phyloP scores from a whole-genome alignment of 2,888 invertebrate genomes.

The Meteorus colon region DNA sequence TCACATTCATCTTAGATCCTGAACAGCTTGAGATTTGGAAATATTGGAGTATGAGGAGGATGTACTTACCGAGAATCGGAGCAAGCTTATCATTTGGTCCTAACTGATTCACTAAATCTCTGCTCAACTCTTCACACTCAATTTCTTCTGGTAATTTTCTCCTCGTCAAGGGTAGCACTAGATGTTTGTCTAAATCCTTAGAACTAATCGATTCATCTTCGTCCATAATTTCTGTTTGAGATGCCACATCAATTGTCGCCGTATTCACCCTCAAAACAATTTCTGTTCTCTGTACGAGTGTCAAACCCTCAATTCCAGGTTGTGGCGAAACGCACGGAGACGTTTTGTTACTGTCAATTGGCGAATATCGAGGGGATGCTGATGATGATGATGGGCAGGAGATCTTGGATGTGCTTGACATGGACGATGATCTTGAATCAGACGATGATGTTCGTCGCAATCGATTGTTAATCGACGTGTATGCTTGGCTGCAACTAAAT shows the following conservation, averaged over 20 bases:
- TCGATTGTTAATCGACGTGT: slow-evolving; percentile 41
- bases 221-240: slow-evolving; percentile 75
- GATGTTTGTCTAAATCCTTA: slow-evolving; percentile 53
- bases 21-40: no score
- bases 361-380: slow-evolving; percentile 61
- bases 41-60: no score
- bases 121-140: slow-evolving; percentile 83
- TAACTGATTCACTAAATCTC: slow-evolving; percentile 79
- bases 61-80: slow-evolving; percentile 75
- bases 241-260: slow-evolving; percentile 78
- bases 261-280: slow-evolving; percentile 79
- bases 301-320: slow-evolving; percentile 74
- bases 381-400: slow-evolving; percentile 56
- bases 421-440: slow-evolving; percentile 56
- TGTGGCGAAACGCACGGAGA: slow-evolving; percentile 68
- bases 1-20: no score
- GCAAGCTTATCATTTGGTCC: slow-evolving; percentile 80
- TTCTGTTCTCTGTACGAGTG: slow-evolving; percentile 79
- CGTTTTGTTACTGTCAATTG: slow-evolving; percentile 55
- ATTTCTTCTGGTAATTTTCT: slow-evolving; percentile 83
- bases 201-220: slow-evolving; percentile 57
- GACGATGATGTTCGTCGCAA: slow-evolving; percentile 45
- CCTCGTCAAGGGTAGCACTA: slow-evolving; percentile 74
- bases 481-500: slow-evolving; percentile 54
- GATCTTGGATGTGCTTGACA: slow-evolving; percentile 54